Evolutionary conservation across 1,140 invertebrate genomes (phyloP).

Genomic region (Penaeus indicus): DNA sequence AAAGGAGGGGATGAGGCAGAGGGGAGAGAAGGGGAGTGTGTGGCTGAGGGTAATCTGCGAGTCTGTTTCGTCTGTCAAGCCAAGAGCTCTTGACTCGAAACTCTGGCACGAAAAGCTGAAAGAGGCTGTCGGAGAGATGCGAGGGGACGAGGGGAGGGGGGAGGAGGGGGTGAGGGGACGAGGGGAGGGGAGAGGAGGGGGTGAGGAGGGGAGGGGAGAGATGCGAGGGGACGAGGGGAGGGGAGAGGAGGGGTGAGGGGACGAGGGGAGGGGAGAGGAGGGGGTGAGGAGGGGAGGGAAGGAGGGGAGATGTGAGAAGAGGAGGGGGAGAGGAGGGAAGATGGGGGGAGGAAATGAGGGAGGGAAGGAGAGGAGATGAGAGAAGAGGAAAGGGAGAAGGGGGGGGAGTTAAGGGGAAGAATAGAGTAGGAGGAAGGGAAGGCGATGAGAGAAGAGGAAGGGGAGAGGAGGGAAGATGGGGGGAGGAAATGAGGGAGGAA

Average conservation of each 20-base stretch:
- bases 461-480: not conserved
- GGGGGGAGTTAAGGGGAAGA: not conserved
- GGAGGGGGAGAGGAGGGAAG: not conserved
- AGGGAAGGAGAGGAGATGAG: not conserved
- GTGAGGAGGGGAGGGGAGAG: not conserved
- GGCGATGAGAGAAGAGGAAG: not conserved
- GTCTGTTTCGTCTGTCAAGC: conserved; percentile 31
- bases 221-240: not conserved
- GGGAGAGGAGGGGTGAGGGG: not conserved
- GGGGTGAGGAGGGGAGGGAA: not conserved
- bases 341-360: not conserved
- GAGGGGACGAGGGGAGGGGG: not conserved
- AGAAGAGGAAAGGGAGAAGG: not conserved
- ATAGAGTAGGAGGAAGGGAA: not conserved
- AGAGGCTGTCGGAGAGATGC: conserved; percentile 2
- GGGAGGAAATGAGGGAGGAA: too few relatives aligned
- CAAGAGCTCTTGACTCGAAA: conserved; percentile 17
- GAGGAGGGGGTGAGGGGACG: too few relatives aligned
- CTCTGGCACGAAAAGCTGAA: conserved; percentile 34
- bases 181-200: not conserved
- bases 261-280: not conserved
- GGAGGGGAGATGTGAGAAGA: not conserved
- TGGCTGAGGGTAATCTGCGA: conserved; percentile 8
- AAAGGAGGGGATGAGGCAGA: not conserved
- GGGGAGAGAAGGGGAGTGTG: not conserved